These are phyloP conservation scores for Maccullochella peelii DNA, from an alignment of 2,113 vertebrate genomes.

Conservation along the genomic window DNA sequence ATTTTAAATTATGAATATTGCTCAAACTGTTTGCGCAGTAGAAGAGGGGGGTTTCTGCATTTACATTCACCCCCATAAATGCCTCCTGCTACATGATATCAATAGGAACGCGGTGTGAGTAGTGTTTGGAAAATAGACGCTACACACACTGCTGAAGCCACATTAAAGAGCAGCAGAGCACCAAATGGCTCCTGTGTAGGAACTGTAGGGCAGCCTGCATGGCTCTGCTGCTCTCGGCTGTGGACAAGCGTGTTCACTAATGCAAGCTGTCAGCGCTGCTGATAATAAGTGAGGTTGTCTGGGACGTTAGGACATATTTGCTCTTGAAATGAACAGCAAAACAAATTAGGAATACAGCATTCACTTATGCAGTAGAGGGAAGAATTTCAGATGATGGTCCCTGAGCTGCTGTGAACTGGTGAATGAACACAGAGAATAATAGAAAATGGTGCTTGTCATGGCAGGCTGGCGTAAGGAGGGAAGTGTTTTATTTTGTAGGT, in stretches of 20 bases:
- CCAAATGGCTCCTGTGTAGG: constrained; percentile 66
- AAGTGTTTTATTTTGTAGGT: neutral
- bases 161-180: constrained; percentile 70
- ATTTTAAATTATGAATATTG: constrained; percentile 75
- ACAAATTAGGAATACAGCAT: constrained; percentile 29
- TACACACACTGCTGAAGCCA: constrained; percentile 55
- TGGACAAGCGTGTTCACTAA: constrained; percentile 33
- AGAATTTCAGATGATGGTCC: constrained; percentile 9
- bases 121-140: constrained; percentile 67
- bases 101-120: constrained; percentile 66
- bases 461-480: neutral
- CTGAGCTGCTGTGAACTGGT: neutral
- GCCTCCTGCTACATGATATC: constrained; percentile 70
- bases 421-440: constrained; percentile 7
- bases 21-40: constrained; percentile 66
- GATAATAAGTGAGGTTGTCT: constrained; percentile 34
- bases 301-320: constrained; percentile 19
- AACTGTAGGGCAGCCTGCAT: constrained; percentile 60
- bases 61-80: constrained; percentile 67
- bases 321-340: constrained; percentile 38
- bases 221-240: constrained; percentile 49
- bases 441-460: neutral
- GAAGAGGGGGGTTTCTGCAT: constrained; percentile 41
- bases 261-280: constrained; percentile 48
- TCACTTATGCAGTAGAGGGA: constrained; percentile 41